Conservation (phyloP, 2,113 vertebrate genomes). For the Mixornis gularis region DNA sequence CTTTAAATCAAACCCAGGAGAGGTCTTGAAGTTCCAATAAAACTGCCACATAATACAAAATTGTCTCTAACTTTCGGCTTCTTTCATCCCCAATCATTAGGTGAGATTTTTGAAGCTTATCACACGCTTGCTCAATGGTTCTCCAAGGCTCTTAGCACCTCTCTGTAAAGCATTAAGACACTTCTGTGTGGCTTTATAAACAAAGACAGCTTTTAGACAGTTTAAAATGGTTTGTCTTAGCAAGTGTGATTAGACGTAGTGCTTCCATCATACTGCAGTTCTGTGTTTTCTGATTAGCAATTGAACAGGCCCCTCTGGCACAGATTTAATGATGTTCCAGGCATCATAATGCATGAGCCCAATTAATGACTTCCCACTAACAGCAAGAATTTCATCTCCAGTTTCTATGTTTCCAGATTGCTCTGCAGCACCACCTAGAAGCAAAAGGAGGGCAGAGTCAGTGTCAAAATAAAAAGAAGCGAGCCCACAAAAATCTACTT, state of each 20-base stretch:
- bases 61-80: constrained; percentile 5
- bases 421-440: constrained; percentile 86
- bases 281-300: constrained; percentile 82
- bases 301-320: constrained; percentile 82
- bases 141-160: constrained; percentile 39
- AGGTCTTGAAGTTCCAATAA: constrained; percentile 24
- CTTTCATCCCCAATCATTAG: background rate
- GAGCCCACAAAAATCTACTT: background rate
- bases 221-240: background rate
- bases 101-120: constrained; percentile 11
- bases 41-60: constrained; percentile 32
- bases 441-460: background rate
- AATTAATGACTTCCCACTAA: constrained; percentile 84
- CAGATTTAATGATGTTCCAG: constrained; percentile 90
- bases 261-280: constrained; percentile 69
- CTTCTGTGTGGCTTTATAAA: constrained; percentile 41
- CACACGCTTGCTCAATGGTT: background rate
- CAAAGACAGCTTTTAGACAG: constrained; percentile 2
- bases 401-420: constrained; percentile 81
- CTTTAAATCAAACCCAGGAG: background rate
- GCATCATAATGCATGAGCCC: constrained; percentile 89
- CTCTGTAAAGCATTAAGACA: constrained; percentile 37
- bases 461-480: background rate
- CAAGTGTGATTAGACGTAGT: background rate
- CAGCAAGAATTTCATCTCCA: constrained; percentile 88